Conservation (phyloP, 2,113 vertebrate species). For the Nesoenas mayeri region DNA sequence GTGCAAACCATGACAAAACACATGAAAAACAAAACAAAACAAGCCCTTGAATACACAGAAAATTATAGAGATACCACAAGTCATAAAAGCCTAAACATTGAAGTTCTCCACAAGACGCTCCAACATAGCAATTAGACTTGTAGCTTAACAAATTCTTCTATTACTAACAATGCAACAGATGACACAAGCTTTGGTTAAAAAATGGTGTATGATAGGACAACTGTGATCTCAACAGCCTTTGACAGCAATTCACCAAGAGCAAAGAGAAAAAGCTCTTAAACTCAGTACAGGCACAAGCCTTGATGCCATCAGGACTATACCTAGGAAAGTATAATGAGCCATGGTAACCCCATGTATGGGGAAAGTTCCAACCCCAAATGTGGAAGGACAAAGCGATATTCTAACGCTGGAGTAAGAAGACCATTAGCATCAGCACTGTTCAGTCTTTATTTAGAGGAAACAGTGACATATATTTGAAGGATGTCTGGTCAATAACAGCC, state of each 20-base stretch:
- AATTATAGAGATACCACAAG: not conserved
- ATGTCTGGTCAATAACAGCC: not conserved
- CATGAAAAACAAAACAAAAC: not conserved
- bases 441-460: not conserved
- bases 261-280: not conserved
- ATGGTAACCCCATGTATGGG: not conserved
- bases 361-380: not conserved
- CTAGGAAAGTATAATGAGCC: not conserved
- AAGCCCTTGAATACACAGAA: not conserved
- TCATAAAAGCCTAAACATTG: not conserved
- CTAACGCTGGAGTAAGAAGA: not conserved
- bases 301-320: not conserved
- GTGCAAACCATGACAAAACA: not conserved
- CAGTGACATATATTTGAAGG: not conserved
- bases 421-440: not conserved
- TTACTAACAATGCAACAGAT: not conserved
- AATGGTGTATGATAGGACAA: not conserved
- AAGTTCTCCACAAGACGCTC: not conserved
- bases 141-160: not conserved
- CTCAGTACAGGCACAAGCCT: not conserved
- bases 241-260: fast-evolving
- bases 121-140: not conserved
- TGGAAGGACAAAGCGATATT: not conserved
- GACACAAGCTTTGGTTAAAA: not conserved
- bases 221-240: not conserved